Evolutionary conservation across 2,888 invertebrate species (phyloP), one percentile per base, ranked within the genome.

Genomic region (Melanargia galathea): DNA sequence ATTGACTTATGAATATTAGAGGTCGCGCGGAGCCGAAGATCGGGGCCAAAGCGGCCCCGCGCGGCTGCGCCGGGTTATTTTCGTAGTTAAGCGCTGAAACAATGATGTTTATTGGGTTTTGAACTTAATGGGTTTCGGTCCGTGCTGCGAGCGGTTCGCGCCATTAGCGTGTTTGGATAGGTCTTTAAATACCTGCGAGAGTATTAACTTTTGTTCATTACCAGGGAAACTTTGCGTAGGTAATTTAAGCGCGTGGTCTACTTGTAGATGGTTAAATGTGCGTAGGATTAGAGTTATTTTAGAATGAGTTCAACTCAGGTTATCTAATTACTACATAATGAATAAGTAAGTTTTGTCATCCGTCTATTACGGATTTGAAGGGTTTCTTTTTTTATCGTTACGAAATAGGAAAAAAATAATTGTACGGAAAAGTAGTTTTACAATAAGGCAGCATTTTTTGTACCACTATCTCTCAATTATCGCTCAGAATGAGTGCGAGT

Each of bases 1-100:
- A 91, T 91, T 91, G 91, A 91, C 91, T 91, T 91, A 91, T 90
- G 91, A 91, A 91, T 91, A 91, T 91, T 91, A 89, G 90, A 91
- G 90, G 88, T 86, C 85, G 86, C 79, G 80, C 79, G 78, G 80
- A 81, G 81, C 79, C 78, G 82, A 82, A 87, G 86, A 87, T 83
- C 84, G 85, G n/a, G 82, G 81, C 81, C 77, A 88, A 89, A 88
- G 86, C 81, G 89, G 84, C 84, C 89, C 87, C 83, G 78, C 77
- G 86, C 84, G 86, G 80, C 81, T 68, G 73, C 72, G 72, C 72
- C 71, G 77, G 80, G 81, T 83, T 87, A 86, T 87, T 86, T 87
- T 86, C 84, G 88, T 88, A 87, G 87, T 86, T 88, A 87, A 87
- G 86, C 86, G 86, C 72, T 78, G 84, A 83, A 85, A 89, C 88